Percentiles rank a stretch among this genome's conserved stretches.
phyloP scores from a whole-genome alignment of 1,140 invertebrate species.

The Micrasema minimum region DNA sequence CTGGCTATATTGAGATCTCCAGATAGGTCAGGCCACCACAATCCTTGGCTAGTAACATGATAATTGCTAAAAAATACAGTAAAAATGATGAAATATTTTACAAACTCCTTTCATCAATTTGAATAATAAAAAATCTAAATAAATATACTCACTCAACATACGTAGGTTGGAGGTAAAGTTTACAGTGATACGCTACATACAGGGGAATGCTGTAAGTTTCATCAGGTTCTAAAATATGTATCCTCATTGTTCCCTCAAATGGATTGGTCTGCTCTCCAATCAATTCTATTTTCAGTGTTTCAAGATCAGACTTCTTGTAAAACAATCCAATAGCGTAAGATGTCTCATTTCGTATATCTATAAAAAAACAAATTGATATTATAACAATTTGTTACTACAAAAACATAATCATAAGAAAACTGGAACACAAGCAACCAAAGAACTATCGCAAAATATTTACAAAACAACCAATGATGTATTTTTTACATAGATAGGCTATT shows the following conservation, averaged over 20 bases:
- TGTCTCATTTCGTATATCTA: slow-evolving; percentile 85
- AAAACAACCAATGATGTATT: too few relatives aligned
- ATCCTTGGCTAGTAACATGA: slow-evolving; percentile 74
- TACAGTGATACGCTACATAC: slow-evolving; percentile 83
- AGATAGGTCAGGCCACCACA: slow-evolving; percentile 85
- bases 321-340: slow-evolving; percentile 79
- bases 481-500: too few relatives aligned
- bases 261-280: slow-evolving; percentile 79
- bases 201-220: slow-evolving; percentile 81
- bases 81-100: slow-evolving; percentile 22
- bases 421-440: too few relatives aligned
- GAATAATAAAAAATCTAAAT: too few relatives aligned
- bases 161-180: slow-evolving; percentile 78
- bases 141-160: slow-evolving; percentile 72
- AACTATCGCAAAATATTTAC: too few relatives aligned
- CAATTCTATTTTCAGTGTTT: slow-evolving; percentile 70
- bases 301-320: slow-evolving; percentile 76
- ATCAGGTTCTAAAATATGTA: slow-evolving; percentile 78
- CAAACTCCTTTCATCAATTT: neutral
- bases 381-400: slow-evolving; percentile 4
- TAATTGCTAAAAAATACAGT: slow-evolving; percentile 66
- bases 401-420: too few relatives aligned
- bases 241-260: slow-evolving; percentile 78
- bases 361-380: slow-evolving; percentile 25
- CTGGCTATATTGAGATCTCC: slow-evolving; percentile 70